Evolutionary conservation across 2,888 invertebrate species (phyloP), one percentile per base, ranked within the genome.

Genomic region (Erpobdella octoculata): DNA sequence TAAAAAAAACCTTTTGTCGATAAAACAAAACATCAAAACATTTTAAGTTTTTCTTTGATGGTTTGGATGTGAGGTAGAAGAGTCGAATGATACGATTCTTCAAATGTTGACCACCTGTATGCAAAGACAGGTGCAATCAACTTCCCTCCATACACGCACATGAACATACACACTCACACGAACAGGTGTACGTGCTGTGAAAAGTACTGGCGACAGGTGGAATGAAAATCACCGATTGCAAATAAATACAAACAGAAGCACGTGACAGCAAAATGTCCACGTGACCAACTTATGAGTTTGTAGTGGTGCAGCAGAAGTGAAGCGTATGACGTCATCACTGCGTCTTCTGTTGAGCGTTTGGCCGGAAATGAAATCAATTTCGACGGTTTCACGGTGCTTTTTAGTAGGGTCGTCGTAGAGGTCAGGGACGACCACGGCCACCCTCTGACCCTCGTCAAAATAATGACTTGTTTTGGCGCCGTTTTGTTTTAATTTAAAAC

Each of bases 311-410:
- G 62, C 28, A 33, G 62, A 62, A 33, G 35, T 33, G 12, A 35
- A 53, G 53, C 53, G 53, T 25, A 62, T 62, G 62, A 62, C 62
- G 62, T 62, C 62, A 62, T 62, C 33, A 1, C 35, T 31, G 33
- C 62, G 31, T 18, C 62, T 62, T n/a, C 62, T 62, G 62, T 62
- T 62, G 9, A 62, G 35, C 21, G 62, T 62, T 62, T 31, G 31
- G 31, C 62, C 62, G 62, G 62, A 62, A 62, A 62, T 62, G 35
- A 62, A 62, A 33, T 62, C 62, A 28, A 62, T 53, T 53, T 62
- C 62, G 33, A 53, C n/a, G 33, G 53, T 68, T 35, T 68, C 53
- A 18, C 53, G 46, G 21, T 53, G 68, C 18, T 18, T 31, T 48
- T 68, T 41, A 18, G 38, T 18, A 33, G 53, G 36, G n/a, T 68